Base-by-base conservation (phyloP, 2,797 vertebrate species). In the Protonibea diacanthus region DNA sequence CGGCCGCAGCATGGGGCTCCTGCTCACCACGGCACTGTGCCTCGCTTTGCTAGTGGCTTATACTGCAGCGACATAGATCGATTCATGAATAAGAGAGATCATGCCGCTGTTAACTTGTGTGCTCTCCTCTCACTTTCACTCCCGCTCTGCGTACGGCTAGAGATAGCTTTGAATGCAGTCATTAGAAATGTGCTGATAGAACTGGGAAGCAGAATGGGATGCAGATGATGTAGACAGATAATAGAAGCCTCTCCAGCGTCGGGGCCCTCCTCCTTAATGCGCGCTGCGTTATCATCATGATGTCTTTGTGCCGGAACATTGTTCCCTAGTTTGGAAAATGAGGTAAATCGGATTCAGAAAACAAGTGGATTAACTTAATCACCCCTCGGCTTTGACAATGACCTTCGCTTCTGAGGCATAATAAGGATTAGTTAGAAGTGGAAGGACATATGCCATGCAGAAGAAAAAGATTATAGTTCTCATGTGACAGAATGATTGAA, bases 321-420 rank as follows among this genome's bases (percentile, higher is more conserved):
- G 92, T 94, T 93, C 93, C 84, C 92, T 71, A 88, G 92, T 93
- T 91, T 94, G 76, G 88, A 91, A 88, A 89, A 90, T 88, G 85
- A 91, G 91, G 92, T 91, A 94, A 94, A 94, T 94, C 93, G 91
- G 94, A 95, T 92, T 94, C 93, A 81, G 86, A 90, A 93, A 94
- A 93, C 93, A 95, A 95, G 92, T 95, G 94, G 94, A 95, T 95
- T 95, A 95, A 93, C 88, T 94, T 92, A 94, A 94, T 93, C 94
- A 93, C 94, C 94, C 89, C 78, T 89, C 89, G 75, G 92, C 92
- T 94, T 91, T 93, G 93, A 94, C 92, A 93, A 94, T 94, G 94
- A 95, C 95, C 94, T 95, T 94, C 90, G 89, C 89, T 92, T 93
- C 91, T 83, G 87, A 89, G 88, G 85, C 89, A 90, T 92, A 92